Evolutionary conservation across 1,140 invertebrate species (phyloP), one percentile per base, ranked within the genome.

Genomic region (Hirudo medicinalis): DNA sequence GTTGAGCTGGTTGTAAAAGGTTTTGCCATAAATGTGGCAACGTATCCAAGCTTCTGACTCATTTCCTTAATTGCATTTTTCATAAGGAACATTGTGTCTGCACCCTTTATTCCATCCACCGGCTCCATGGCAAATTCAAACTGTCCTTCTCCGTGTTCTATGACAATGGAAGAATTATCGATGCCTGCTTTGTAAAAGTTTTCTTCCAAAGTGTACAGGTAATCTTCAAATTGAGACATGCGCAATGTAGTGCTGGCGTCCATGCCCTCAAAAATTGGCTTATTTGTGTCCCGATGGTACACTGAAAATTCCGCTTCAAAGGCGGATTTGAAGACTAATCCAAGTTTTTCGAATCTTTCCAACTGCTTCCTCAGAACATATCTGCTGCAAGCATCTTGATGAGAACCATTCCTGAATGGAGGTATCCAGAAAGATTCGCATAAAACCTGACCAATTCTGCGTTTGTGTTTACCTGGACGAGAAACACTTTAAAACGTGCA

Each of bases 1-100:
- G 67, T 66, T 15, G 72, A 43, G 25, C 67, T 43, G 13, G 68
- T 27, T 17, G 49, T 57, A 15, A 29, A 67, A 4, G 73, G 73
- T 17, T 72, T 60, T 25, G 76, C 54, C 76, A 76, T 76, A 73
- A 76, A 76, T 19, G 75, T 75, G 4, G 74, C 71, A 22, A 70
- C 20, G 25, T 29, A 67, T 27, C 72, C 72, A 11, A 53, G 36
- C 66, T 67, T 22, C 29, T 71, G 72, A n/a, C 19, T 32, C 32
- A 73, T 29, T 57, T 74, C 72, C 29, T 74, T 74, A 29, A 73
- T 53, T 11, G 67, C 43, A 22, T 70, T 25, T 66, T 70, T 73
- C 6, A 70, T 49, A 20, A 49, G 20, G 32, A 74, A 55, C 25
- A 67, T 54, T 19, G 43, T 54, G 63, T 74, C 73, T 13, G 53